Base-by-base conservation (phyloP, 2,113 vertebrate species). In the Clupea harengus region DNA sequence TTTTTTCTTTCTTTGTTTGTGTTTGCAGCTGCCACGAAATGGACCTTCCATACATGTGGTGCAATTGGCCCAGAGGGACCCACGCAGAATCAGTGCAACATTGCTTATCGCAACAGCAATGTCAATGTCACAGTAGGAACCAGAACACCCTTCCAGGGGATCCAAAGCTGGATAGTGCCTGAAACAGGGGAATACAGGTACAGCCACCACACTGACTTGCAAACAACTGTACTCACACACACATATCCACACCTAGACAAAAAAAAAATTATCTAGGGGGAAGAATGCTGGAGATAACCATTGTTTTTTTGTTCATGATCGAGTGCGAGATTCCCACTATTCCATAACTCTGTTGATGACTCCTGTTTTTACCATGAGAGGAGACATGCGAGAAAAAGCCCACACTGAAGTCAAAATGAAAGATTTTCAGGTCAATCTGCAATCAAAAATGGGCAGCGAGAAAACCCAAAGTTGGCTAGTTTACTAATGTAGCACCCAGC, bases 81-180 rank as follows among this genome's bases (percentile, higher is more conserved):
- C 28, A 97, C 96, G 2, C 97, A 97, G 87, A 95, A 94, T 83
- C 97, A 99, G 89, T 99, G 98, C 93, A 96, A 95, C n/a, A 96
- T 96, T 46, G 96, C 96, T 90, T 99, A 99, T 91, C 96, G 95
- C 88, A 96, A 94, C 89, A 96, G 93, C 91, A 98, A 97, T 89
- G 92, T 99, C 92, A 97, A 96, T 15, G 97, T 99, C 92, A 91
- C 95, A 8, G 96, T 99, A 3, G 96, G 95, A 81, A 96, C 95
- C 49, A 94, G 95, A 82, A 97, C 97, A 32, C 93, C 95, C 84
- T 94, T 97, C 90, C 97, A 96, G 88, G 97, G 98, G 82, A 91
- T 99, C 88, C 98, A 99, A 90, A 97, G 95, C 91, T 99, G 98
- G 98, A 95, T 91, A 87, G 96, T 99, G 46, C 97, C 97, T 32